Conservation (phyloP, 2,113 vertebrate genomes). For the Hassar affinis region DNA sequence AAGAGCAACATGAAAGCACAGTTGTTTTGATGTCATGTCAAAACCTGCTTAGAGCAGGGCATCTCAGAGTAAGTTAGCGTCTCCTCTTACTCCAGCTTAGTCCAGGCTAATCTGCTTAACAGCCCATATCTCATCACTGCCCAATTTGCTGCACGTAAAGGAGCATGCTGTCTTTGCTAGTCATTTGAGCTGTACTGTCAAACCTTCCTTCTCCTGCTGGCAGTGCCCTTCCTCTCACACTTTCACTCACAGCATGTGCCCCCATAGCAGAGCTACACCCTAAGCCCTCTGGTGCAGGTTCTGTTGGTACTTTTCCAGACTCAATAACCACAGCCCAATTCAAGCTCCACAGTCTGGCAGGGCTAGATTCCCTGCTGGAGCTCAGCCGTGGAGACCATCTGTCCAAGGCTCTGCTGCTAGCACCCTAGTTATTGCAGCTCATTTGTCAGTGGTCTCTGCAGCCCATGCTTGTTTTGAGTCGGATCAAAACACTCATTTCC, state of each 20-base stretch:
- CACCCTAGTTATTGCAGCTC: constrained; percentile 47
- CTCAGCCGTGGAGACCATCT: constrained; percentile 44
- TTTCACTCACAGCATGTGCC: constrained; percentile 17
- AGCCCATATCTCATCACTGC: constrained; percentile 23
- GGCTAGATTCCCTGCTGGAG: constrained; percentile 26
- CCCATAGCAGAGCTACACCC: constrained; percentile 1
- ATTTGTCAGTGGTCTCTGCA: constrained; percentile 57
- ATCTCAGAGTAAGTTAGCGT: not conserved
- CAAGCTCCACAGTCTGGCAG: constrained; percentile 31
- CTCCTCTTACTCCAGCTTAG: not conserved
- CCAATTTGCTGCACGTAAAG: not conserved
- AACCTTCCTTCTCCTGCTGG: constrained; percentile 19
- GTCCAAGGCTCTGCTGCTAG: constrained; percentile 42
- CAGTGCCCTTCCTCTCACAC: constrained; percentile 24
- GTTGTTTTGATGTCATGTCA: constrained; percentile 25
- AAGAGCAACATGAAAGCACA: constrained; percentile 8
- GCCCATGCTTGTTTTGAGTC: constrained; percentile 35
- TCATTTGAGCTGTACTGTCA: constrained; percentile 18
- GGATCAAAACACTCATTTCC: constrained; percentile 30
- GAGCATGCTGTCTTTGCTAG: constrained; percentile 15
- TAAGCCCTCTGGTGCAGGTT: constrained; percentile 37
- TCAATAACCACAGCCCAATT: constrained; percentile 36
- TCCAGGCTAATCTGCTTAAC: constrained; percentile 26
- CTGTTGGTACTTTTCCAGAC: constrained; percentile 34
- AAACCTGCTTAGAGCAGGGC: constrained; percentile 3